Conservation (phyloP, 2,888 invertebrate species). For the Arenicola marina region DNA sequence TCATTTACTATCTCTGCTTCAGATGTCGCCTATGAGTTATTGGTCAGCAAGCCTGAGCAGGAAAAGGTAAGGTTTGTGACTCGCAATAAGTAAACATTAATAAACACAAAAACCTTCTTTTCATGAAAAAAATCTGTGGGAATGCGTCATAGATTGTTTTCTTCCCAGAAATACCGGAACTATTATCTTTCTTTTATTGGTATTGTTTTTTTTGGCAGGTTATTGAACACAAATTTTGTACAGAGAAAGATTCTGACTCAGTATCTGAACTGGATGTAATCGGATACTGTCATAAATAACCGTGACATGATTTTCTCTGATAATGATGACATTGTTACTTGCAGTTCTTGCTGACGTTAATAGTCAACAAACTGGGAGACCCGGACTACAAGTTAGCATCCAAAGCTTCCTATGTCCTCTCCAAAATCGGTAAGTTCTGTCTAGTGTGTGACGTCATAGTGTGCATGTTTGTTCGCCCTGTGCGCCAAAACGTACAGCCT, state of each 20-base stretch:
- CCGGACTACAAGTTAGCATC: conserved; percentile 86
- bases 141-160: too few species aligned
- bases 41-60: conserved; percentile 80
- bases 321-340: not conserved
- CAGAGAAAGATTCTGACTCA: too few species aligned
- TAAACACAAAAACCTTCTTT: too few species aligned
- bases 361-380: conserved; percentile 96
- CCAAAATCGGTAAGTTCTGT: conserved; percentile 70
- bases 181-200: too few species aligned
- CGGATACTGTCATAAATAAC: too few species aligned
- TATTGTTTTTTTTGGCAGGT: not conserved
- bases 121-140: too few species aligned
- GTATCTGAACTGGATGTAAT: too few species aligned
- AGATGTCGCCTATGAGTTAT: conserved; percentile 71
- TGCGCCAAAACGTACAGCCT: too few species aligned
- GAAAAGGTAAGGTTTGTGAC: conserved; percentile 78
- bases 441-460: too few species aligned
- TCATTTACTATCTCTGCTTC: conserved; percentile 9
- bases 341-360: conserved; percentile 70
- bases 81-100: too few species aligned
- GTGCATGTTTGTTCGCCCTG: too few species aligned
- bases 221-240: not conserved
- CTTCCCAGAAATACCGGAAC: too few species aligned
- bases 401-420: conserved; percentile 82
- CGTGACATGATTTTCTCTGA: not conserved